Evolutionary conservation across 2,797 vertebrate species (phyloP).

Genomic region (Schizothorax lantsangensis): DNA sequence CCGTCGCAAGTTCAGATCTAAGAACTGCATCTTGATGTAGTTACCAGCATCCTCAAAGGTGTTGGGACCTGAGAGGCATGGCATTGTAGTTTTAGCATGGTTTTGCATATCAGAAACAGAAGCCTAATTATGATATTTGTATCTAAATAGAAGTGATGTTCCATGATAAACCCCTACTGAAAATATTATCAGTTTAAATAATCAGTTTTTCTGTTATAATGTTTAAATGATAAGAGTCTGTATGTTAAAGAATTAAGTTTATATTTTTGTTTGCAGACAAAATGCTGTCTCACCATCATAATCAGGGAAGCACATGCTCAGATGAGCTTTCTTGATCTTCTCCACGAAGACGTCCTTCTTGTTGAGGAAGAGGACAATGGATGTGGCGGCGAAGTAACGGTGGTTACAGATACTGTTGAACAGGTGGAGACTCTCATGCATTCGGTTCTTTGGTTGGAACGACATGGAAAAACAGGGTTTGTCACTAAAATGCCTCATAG

Average conservation of each 20-base stretch:
- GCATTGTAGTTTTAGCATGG: constrained; percentile 4
- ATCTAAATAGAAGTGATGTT: neutral
- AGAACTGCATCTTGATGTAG: constrained; percentile 97
- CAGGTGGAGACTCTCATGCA: constrained; percentile 99
- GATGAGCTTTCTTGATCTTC: constrained; percentile 98
- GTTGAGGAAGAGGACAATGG: constrained; percentile 98
- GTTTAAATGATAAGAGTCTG: neutral
- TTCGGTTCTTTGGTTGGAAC: constrained; percentile 86
- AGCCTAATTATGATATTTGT: neutral
- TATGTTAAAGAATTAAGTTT: neutral
- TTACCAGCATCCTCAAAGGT: constrained; percentile 94
- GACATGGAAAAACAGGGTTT: neutral
- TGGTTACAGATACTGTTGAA: constrained; percentile 99
- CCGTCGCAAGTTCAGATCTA: constrained; percentile 92
- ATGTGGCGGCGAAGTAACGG: constrained; percentile 94
- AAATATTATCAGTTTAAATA: neutral
- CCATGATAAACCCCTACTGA: neutral
- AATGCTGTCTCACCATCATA: constrained; percentile 87
- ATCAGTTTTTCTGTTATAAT: neutral
- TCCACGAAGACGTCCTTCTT: constrained; percentile 97
- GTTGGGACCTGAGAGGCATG: constrained; percentile 84
- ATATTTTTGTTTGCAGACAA: neutral
- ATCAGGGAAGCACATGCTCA: constrained; percentile 98
- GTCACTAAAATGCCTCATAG: neutral
- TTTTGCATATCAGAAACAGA: neutral